These are phyloP conservation scores for Drosophila koepferae DNA, from an alignment of 2,888 invertebrate species.

Conservation along the genomic window DNA sequence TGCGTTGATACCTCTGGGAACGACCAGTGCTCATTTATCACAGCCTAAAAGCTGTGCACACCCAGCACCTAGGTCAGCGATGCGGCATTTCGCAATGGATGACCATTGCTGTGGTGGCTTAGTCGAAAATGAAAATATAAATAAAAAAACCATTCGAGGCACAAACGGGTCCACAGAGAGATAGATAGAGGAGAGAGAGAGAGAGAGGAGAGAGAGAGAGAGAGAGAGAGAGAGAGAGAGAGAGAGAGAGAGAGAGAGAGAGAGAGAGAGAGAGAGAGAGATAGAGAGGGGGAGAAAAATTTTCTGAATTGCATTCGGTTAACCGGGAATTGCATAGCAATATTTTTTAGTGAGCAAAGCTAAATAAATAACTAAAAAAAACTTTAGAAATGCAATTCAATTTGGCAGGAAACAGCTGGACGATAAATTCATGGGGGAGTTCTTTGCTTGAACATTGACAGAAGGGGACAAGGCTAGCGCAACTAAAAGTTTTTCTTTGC, in stretches of 20 bases:
- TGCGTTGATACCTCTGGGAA: constrained; percentile 35
- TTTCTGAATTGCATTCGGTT: constrained; percentile 22
- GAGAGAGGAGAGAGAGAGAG: background rate
- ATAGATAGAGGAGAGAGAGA: too few relatives aligned
- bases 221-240: background rate
- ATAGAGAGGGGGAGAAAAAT: background rate
- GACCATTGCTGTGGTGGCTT: constrained; percentile 15
- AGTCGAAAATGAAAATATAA: constrained; percentile 4
- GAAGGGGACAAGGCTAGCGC: background rate
- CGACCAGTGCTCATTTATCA: constrained; percentile 35
- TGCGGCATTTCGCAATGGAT: constrained; percentile 4
- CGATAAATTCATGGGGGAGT: constrained; percentile 13
- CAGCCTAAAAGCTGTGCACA: constrained; percentile 14
- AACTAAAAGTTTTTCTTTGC: background rate
- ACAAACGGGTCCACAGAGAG: background rate
- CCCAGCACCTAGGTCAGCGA: constrained; percentile 13
- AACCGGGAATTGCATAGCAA: constrained; percentile 18
- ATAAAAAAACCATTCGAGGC: constrained; percentile 10
- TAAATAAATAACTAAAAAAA: background rate
- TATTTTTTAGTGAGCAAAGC: constrained; percentile 21
- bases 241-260: background rate
- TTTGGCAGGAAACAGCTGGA: constrained; percentile 13
- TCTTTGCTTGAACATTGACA: background rate
- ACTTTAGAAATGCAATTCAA: constrained; percentile 14
- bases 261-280: background rate